A percentile compares a stretch with the other conserved stretches of the same genome.
Evolutionary conservation across 2,797 vertebrate species (phyloP).

Genomic region (Gallinago nigripennis): DNA sequence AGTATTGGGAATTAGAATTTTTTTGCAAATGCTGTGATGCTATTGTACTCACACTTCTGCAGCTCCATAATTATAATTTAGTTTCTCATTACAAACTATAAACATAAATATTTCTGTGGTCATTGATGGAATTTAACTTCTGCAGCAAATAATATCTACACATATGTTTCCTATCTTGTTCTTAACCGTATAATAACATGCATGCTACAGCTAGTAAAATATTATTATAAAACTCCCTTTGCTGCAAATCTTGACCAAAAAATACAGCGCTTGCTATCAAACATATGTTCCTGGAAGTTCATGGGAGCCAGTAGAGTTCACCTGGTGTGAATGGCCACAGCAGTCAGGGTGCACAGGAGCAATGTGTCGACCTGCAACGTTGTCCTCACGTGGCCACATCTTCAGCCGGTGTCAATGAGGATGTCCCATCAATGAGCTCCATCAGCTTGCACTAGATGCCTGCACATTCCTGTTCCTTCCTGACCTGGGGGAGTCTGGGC

Average conservation of each 20-base stretch:
- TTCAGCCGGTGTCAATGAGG: not conserved
- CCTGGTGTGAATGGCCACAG: rapidly evolving
- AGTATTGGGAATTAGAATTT: not conserved
- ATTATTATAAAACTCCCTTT: constrained; percentile 38
- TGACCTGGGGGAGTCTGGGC: rapidly evolving
- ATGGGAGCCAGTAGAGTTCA: not conserved
- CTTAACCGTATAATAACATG: constrained; percentile 11
- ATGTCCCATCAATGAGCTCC: rapidly evolving
- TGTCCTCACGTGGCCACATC: rapidly evolving
- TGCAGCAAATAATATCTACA: constrained; percentile 33
- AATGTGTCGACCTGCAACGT: rapidly evolving
- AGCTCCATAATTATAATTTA: constrained; percentile 49
- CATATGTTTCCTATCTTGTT: constrained; percentile 48
- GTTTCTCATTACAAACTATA: constrained; percentile 49
- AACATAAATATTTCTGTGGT: constrained; percentile 49
- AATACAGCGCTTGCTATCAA: not conserved
- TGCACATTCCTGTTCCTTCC: not conserved
- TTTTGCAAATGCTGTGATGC: not conserved
- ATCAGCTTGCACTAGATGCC: rapidly evolving
- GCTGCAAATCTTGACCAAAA: constrained; percentile 21
- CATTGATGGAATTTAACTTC: constrained; percentile 53
- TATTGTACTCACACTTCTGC: not conserved
- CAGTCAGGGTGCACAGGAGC: not conserved
- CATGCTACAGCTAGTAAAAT: constrained; percentile 58
- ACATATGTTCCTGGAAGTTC: not conserved